Base-by-base conservation (phyloP, 2,888 invertebrate species). In the Epiblema foenella region DNA sequence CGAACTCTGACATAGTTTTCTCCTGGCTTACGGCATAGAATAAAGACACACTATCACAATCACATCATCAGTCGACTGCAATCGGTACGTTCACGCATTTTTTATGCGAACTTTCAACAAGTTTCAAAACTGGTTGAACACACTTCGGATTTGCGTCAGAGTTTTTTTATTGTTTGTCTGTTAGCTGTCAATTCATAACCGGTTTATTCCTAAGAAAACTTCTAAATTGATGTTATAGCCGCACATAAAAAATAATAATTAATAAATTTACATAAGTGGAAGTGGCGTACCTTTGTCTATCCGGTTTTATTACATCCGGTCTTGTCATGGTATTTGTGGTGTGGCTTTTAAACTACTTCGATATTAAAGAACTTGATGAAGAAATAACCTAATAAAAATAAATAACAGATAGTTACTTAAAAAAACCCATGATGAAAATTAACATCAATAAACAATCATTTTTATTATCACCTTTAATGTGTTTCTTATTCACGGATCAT, bases 151-250 rank as follows among this genome's bases (percentile, higher is more conserved):
- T 29, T 69, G 37, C 69, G 69, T 69, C 69, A 69, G 12, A 51
- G 24, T 42, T 42, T 58, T 60, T 68, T 60, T 11, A 11, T 64
- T 58, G 64, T 64, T 65, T 69, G n/a, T 67, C 51, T 67, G 20
- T 56, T 11, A 49, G 29, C 58, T 49, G 18, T 37, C 49, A 5
- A 0, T 56, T n/a, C 33, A 11, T 18, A 33, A 54, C 64, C 52
- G 63, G 63, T 60, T 54, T 54, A 10, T 49, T 29, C 46, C 29
- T 52, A 18, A 24, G 12, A 42, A 59, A 37, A 60, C 42, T 54
- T 59, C 58, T 18, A 20, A 37, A 18, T 20, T 12, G 39, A 59
- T n/a, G n/a, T n/a, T n/a, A 52, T 11, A 52, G 12, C 33, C 37
- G 33, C 18, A 20, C 33, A 17, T 29, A 29, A 29, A 29, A 42